Base-by-base conservation (phyloP, 2,888 invertebrate genomes). In the Galerucella nymphaeae region DNA sequence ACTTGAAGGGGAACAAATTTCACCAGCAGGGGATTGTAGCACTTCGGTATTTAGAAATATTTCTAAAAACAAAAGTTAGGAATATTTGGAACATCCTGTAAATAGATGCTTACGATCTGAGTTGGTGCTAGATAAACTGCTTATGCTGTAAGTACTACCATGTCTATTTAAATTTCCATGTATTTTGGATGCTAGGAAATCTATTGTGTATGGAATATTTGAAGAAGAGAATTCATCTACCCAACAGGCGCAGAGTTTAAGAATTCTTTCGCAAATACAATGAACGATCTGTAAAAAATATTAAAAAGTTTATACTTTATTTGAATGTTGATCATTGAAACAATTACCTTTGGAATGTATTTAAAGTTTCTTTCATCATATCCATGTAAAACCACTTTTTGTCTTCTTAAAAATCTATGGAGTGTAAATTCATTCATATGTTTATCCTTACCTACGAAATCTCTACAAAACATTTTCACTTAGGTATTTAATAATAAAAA, bases 351-450 rank as follows among this genome's bases (percentile, higher is more conserved):
- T 48, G 95, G 95, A 80, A 96, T 88, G 84, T 92, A 89, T 83
- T 91, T 92, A 76, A 95, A 91, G 13, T 90, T 89, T 77, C 95
- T 88, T 77, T 93, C 93, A 78, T 96, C 95, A 75, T 92, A 89
- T 0, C 96, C 95, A 82, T 96, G 95, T 2, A 95, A 87, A 2
- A 92, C 89, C 2, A 92, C 90, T 76, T 90, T 88, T 82, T 96
- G 95, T 77, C 93, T 87, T 78, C 90, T 90, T 68, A 95, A 85
- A 83, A 91, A 93, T 80, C 93, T 91, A 3, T 90, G 88, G 20
- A 96, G 87, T 0, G 92, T 93, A 83, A 93, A 93, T 80, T 92
- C 92, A 48, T 83, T 83, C 82, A 85, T 85, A 77, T 87, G 86
- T 80, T 87, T 88, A 73, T 88, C 87, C 80, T 86, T 86, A 70